Conservation (phyloP, 2,797 vertebrate species). For the Gastrophryne carolinensis region DNA sequence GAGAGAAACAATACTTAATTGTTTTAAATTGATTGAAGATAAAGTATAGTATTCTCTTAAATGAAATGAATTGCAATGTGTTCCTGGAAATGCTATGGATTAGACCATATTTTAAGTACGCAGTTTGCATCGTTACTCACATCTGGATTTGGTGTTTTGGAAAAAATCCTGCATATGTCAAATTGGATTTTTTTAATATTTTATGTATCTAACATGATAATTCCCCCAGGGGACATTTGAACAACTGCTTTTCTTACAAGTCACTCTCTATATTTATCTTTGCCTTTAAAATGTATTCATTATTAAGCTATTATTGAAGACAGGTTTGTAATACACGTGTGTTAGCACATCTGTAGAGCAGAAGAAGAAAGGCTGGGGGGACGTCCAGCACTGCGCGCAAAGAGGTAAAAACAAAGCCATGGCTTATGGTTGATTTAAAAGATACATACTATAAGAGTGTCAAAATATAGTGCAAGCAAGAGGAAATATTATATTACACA, state of each 20-base stretch:
- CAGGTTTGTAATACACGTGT: background rate
- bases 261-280: slow-evolving; percentile 3
- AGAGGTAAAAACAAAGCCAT: background rate
- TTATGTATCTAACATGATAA: slow-evolving; percentile 15
- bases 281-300: background rate
- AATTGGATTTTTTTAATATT: slow-evolving; percentile 15
- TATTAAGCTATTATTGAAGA: background rate
- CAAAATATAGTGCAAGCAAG: background rate
- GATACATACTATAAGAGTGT: background rate
- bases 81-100: slow-evolving; percentile 39
- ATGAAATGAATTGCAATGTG: too few relatives aligned
- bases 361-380: background rate
- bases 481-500: background rate
- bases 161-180: slow-evolving; percentile 28
- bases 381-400: background rate
- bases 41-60: too few relatives aligned
- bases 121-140: slow-evolving; percentile 30
- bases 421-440: background rate
- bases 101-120: slow-evolving; percentile 30
- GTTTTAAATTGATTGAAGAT: too few relatives aligned
- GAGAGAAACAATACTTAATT: too few relatives aligned
- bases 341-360: slow-evolving; percentile 4
- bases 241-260: slow-evolving; percentile 41
- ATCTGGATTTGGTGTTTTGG: slow-evolving; percentile 46
- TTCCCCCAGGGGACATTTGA: slow-evolving; percentile 21